These are phyloP conservation scores for Anastrepha obliqua DNA, from an alignment of 1,140 invertebrate genomes.

Conservation along the genomic window DNA sequence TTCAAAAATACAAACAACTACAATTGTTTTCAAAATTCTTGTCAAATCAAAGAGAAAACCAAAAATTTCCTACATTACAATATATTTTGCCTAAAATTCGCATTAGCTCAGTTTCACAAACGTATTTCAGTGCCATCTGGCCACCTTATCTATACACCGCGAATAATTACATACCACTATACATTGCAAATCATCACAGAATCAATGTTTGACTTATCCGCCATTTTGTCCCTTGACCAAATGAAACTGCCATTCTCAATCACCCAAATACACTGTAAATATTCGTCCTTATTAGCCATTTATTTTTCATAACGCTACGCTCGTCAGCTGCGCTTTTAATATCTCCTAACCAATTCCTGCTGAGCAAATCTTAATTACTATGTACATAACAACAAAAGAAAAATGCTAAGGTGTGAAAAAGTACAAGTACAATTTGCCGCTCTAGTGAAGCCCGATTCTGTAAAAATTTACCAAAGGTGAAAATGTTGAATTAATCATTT, in stretches of 20 bases:
- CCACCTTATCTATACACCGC: background rate
- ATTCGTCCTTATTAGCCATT: conserved; percentile 3
- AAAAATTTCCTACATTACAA: background rate
- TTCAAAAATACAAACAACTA: conserved; percentile 26
- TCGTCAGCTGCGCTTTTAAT: conserved; percentile 51
- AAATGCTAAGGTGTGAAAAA: background rate
- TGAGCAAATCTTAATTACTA: conserved; percentile 16
- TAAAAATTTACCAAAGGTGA: conserved; percentile 43
- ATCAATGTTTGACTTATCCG: background rate
- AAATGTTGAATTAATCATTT: background rate
- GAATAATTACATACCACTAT: background rate
- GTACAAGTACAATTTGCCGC: background rate
- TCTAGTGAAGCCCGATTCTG: conserved; percentile 5
- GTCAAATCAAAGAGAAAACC: background rate
- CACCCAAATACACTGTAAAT: conserved; percentile 42
- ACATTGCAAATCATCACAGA: conserved; percentile 15
- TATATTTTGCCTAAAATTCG: background rate
- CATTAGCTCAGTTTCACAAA: background rate
- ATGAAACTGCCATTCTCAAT: conserved; percentile 14
- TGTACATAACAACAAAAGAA: conserved; percentile 48
- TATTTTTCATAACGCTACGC: conserved; percentile 25
- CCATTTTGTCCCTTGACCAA: background rate
- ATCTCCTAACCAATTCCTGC: conserved; percentile 33
- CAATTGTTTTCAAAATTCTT: conserved; percentile 28
- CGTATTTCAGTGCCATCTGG: background rate